A percentile compares a stretch with the other conserved stretches of the same genome.
phyloP scores from a whole-genome alignment of 1,140 invertebrate genomes.

The Calosoma granatense region DNA sequence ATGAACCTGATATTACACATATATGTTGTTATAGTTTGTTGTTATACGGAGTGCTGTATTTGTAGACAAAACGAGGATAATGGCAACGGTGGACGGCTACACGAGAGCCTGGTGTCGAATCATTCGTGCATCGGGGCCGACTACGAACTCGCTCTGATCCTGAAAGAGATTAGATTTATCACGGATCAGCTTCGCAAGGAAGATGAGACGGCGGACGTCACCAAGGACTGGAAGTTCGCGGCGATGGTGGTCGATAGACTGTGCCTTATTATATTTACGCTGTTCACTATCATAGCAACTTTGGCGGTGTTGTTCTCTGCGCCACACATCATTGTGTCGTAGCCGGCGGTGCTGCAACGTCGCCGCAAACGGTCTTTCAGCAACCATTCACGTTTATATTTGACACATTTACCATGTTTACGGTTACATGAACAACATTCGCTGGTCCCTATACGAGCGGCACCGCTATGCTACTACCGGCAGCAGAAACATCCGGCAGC shows the following conservation, averaged over 20 bases:
- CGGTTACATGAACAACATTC: background rate
- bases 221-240: slow-evolving; percentile 98
- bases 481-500: background rate
- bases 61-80: slow-evolving; percentile 32
- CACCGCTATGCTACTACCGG: background rate
- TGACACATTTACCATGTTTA: background rate
- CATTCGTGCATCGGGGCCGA: slow-evolving; percentile 33
- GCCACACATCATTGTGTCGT: slow-evolving; percentile 92
- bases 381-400: slow-evolving; percentile 2
- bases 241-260: slow-evolving; percentile 98
- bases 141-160: slow-evolving; percentile 71
- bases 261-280: slow-evolving; percentile 92
- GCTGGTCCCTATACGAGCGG: background rate
- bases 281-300: slow-evolving; percentile 94
- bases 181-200: slow-evolving; percentile 81
- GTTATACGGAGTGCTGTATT: too few relatives aligned
- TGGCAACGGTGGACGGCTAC: slow-evolving; percentile 27
- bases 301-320: slow-evolving; percentile 86
- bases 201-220: slow-evolving; percentile 82
- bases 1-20: too few relatives aligned
- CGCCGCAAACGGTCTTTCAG: slow-evolving; percentile 1
- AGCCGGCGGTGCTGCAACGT: slow-evolving; percentile 23
- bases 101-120: slow-evolving; percentile 27
- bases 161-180: slow-evolving; percentile 90
- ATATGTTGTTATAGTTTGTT: too few relatives aligned